Base-by-base conservation (phyloP, 2,113 vertebrate species). In the Centrocercus urophasianus region DNA sequence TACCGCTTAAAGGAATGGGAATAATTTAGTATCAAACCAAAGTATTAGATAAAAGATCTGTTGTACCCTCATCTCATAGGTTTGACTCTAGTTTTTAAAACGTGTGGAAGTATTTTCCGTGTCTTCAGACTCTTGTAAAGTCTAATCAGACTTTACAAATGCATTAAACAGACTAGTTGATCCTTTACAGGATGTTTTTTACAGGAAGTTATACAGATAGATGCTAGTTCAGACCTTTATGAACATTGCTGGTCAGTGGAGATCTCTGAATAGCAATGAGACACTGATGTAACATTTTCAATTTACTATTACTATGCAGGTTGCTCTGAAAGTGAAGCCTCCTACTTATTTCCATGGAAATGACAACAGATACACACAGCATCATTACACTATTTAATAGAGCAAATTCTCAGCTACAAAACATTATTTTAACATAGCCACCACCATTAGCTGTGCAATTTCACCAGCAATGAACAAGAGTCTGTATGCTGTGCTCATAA, bases 11-110 rank as follows among this genome's bases (percentile, higher is more conserved):
- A 96, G 91, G 95, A 95, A 93, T 86, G 75, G 79, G 88, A 95
- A 90, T 94, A 92, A 95, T 97, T 96, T 95, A 96, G 93, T 95
- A 95, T 94, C 69, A 90, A 92, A 95, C 91, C 91, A 86, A 93
- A 95, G 87, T 83, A 91, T 91, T 95, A 84, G 47, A 93, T 97
- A 93, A 95, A 89, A 76, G 88, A 72, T 45, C 65, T 69, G 11
- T 65, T 95, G 76, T 92, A 69, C 83, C 76, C 75, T 93, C 79
- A 75, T 83, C 42, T 87, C 19, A 48, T 50, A 70, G 78, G 43
- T 52, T 77, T 5, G 5, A 72, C n/a, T 78, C n/a, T 42, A 75
- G 50, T 81, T 42, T 81, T 91, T 78, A 57, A 91, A 88, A 57
- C 64, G 13, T n/a, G 27, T 93, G 45, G 47, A 89, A 65, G 27